phyloP scores from a whole-genome alignment of 2,113 vertebrate genomes.

The Dipodomys ordii region DNA sequence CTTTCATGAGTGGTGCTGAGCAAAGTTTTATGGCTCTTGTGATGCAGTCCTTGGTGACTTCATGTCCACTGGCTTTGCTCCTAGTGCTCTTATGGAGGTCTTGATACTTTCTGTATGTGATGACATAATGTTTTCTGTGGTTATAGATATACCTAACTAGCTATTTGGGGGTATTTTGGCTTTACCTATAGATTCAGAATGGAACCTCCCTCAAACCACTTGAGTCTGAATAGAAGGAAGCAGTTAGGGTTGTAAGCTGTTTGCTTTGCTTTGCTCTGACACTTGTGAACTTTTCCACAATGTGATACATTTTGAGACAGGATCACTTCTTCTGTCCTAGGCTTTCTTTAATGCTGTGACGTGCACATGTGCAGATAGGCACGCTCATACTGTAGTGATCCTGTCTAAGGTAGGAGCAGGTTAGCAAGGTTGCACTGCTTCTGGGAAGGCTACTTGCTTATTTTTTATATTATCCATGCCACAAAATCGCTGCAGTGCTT shows the following conservation, averaged over 20 bases:
- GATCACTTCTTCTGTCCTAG: neutral
- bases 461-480: neutral
- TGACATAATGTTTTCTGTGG: neutral
- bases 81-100: neutral
- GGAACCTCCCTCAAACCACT: neutral
- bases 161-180: neutral
- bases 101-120: neutral
- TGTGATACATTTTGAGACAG: neutral
- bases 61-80: neutral
- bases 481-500: neutral
- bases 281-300: neutral
- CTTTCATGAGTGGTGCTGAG: neutral
- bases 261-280: neutral
- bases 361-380: too few relatives aligned
- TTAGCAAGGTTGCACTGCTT: fast-evolving
- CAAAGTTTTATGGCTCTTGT: neutral
- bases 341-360: neutral
- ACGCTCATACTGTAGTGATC: neutral
- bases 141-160: neutral
- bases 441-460: neutral
- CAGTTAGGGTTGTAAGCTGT: neutral
- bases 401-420: neutral
- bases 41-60: neutral
- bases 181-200: neutral
- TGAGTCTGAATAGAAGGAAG: neutral